Conservation (phyloP, 1,140 invertebrate genomes). For the Leptinotarsa lineolata region DNA sequence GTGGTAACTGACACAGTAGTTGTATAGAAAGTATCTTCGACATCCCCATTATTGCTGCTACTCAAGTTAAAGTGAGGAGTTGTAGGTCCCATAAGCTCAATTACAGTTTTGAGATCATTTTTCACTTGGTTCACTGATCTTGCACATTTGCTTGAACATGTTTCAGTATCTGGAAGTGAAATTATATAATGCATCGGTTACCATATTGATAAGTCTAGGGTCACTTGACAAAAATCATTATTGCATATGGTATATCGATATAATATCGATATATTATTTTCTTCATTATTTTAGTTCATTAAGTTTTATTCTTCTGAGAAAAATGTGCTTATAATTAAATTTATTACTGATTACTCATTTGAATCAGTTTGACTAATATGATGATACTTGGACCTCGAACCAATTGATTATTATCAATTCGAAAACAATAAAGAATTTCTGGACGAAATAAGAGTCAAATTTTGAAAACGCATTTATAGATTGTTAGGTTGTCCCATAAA, state of each 20-base stretch:
- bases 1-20: constrained; percentile 16
- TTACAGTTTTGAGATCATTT: constrained; percentile 40
- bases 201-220: not conserved
- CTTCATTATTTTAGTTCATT: too few relatives aligned
- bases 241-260: not conserved
- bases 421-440: too few relatives aligned
- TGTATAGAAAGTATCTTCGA: constrained; percentile 36
- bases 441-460: too few relatives aligned
- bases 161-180: constrained; percentile 31
- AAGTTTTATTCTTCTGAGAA: too few relatives aligned
- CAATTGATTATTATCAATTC: too few relatives aligned
- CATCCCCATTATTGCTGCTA: constrained; percentile 37
- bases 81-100: constrained; percentile 42
- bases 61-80: constrained; percentile 17
- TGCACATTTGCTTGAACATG: constrained; percentile 7
- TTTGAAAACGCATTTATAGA: too few relatives aligned
- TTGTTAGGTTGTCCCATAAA: too few relatives aligned
- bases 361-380: too few relatives aligned
- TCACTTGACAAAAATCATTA: not conserved
- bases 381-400: too few relatives aligned
- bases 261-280: too few relatives aligned
- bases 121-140: constrained; percentile 34
- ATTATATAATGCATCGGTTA: not conserved
- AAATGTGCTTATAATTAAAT: too few relatives aligned
- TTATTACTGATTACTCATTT: too few relatives aligned